Percentiles rank a stretch among this genome's conserved stretches.
Evolutionary conservation across 2,888 invertebrate genomes (phyloP).

Genomic region (Philereme vetulata): DNA sequence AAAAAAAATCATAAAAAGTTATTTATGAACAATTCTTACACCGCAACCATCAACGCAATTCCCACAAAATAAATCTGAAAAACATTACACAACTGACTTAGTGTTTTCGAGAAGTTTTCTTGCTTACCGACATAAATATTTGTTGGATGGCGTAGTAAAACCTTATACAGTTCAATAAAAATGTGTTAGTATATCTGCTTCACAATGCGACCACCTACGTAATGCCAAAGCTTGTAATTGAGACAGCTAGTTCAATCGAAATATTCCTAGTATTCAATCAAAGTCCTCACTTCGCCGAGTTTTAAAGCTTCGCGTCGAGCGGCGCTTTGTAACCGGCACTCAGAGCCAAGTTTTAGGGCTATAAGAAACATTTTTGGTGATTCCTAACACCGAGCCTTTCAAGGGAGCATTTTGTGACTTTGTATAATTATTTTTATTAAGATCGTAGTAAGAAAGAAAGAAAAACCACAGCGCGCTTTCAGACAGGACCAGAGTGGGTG

Average conservation of each 20-base stretch:
- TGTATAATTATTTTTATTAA: too few relatives aligned
- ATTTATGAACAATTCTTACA: conserved; percentile 36
- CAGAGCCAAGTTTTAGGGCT: too few relatives aligned
- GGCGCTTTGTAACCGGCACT: too few relatives aligned
- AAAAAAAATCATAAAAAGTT: conserved; percentile 38
- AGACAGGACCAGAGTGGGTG: too few relatives aligned
- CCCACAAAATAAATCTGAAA: conserved; percentile 47
- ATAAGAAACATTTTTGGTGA: too few relatives aligned
- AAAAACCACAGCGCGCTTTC: too few relatives aligned
- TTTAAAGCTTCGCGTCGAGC: too few relatives aligned
- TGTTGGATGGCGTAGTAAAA: conserved; percentile 68
- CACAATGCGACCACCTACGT: conserved; percentile 69
- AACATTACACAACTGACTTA: conserved; percentile 52
- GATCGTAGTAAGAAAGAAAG: too few relatives aligned
- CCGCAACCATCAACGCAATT: conserved; percentile 44
- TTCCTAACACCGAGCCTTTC: too few relatives aligned
- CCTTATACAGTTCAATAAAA: conserved; percentile 72
- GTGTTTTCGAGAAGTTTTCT: conserved; percentile 53
- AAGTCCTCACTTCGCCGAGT: too few relatives aligned
- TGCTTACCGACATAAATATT: conserved; percentile 59
- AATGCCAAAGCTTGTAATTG: conserved; percentile 29
- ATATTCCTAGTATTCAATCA: too few relatives aligned
- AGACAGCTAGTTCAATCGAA: conserved; percentile 22
- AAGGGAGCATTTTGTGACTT: too few relatives aligned
- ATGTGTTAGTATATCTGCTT: conserved; percentile 63